Evolutionary conservation across 2,113 vertebrate genomes (phyloP), one percentile per base, ranked within the genome.

Genomic region (Triplophysa siluroides): DNA sequence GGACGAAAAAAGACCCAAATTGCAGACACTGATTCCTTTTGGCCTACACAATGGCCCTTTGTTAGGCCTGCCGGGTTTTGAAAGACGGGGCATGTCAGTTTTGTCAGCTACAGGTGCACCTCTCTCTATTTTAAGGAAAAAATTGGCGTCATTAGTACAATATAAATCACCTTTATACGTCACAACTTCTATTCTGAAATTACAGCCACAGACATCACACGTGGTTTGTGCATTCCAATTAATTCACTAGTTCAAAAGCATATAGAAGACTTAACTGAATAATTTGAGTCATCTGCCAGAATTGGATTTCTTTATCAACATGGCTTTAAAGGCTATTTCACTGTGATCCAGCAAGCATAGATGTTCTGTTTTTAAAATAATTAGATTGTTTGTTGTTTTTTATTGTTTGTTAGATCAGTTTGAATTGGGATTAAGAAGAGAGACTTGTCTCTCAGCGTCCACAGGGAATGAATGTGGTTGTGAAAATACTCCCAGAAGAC

Each of bases 11-110:
- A 54, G 23, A 47, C 24, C 56, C 23, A 52, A 72, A 73, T 58
- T 78, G 54, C 47, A 80, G 70, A 78, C 58, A 76, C 2, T 9
- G 41, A 63, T 68, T 75, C 45, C 66, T 61, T 54, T 74, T 21
- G 58, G 23, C 4, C n/a, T 67, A 18, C 29, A 56, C 64, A 79
- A n/a, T 64, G 47, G 23, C 54, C 63, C 16, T 21, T 69, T 56
- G 14, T 26, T 54, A 64, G 16, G 29, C 41, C 1, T 16, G 16
- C 16, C 58, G 29, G n/a, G 19, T 23, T 29, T 47, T 78, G 43
- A 61, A 62, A 33, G 24, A 13, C 16, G 0, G 13, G 11, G 19
- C 62, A 58, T 67, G 76, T 52, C 63, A 43, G 3, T 33, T 79
- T 78, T 74, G 52, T 60, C 52, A 78, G 62, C 69, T 23, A 2